phyloP scores from a whole-genome alignment of 1,140 invertebrate genomes.

The Teleogryllus occipitalis region DNA sequence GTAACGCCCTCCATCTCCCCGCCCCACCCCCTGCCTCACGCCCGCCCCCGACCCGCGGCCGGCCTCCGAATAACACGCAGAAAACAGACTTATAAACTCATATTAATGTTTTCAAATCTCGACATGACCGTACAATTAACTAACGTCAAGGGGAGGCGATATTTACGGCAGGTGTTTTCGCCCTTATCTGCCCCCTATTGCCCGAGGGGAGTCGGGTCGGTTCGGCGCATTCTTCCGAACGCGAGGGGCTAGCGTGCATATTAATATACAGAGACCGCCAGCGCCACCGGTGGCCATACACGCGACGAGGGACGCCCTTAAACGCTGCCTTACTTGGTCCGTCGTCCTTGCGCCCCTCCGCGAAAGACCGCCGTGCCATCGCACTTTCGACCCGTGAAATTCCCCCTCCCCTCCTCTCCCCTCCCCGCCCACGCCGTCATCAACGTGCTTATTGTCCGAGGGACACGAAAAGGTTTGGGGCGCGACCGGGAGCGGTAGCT shows the following conservation, averaged over 20 bases:
- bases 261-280: background rate
- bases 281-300: too few relatives aligned
- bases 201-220: too few relatives aligned
- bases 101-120: constrained; percentile 1
- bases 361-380: too few relatives aligned
- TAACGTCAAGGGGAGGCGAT: background rate
- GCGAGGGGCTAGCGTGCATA: background rate
- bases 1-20: background rate
- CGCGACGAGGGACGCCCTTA: too few relatives aligned
- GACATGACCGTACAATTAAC: constrained; percentile 4
- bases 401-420: background rate
- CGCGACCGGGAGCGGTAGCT: too few relatives aligned
- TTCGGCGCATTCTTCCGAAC: background rate
- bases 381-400: background rate
- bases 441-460: background rate
- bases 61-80: background rate
- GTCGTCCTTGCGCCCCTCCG: too few relatives aligned
- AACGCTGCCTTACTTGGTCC: too few relatives aligned
- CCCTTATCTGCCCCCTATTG: background rate
- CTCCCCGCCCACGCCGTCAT: too few relatives aligned
- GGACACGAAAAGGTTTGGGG: background rate
- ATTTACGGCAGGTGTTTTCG: background rate
- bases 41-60: too few relatives aligned
- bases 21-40: background rate
- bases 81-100: constrained; percentile 5